Evolutionary conservation across 2,888 invertebrate genomes (phyloP), one percentile per base, ranked within the genome.

Genomic region (Cheilosia urbana): DNA sequence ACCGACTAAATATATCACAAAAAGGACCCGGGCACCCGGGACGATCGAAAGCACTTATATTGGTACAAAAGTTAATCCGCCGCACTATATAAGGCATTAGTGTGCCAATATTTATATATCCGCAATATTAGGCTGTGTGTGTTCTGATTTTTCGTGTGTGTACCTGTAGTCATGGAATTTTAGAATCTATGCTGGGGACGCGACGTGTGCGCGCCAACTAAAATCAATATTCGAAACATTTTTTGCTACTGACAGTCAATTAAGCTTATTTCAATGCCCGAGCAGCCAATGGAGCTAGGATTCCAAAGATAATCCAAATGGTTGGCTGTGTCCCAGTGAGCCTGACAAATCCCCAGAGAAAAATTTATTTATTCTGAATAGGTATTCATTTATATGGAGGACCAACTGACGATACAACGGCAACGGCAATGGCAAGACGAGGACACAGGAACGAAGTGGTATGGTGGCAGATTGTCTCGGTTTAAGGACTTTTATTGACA

Each of bases 241-340:
- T 76, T 76, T 85, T 81, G 76, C 53, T 81, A 45, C 66, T 85
- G 85, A 77, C 85, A 85, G 72, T 85, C 80, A 80, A 81, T 85
- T 85, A 81, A 72, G 81, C 81, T 81, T 85, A 76, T 81, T 83
- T 81, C 69, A 75, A 85, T 72, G 75, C 76, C 76, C 65, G 60
- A 60, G 30, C 51, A 66, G 83, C 72, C 65, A 73, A 63, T 65
- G 68, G 73, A 79, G 63, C 63, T 55, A 47, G 51, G 62, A 63
- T 57, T 69, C 51, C 34, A 69, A 69, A 45, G 69, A 66, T 68
- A 49, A 72, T 78, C 83, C 62, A 24, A n/a, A n/a, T 42, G 62
- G 42, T 58, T 65, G 68, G 57, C 55, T 63, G 72, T 83, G 83
- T 62, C 72, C 72, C 45, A 53, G 55, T 63, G 63, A 83, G 78